Base-by-base conservation (phyloP, 2,797 vertebrate genomes). In the Sebastes vulpes region DNA sequence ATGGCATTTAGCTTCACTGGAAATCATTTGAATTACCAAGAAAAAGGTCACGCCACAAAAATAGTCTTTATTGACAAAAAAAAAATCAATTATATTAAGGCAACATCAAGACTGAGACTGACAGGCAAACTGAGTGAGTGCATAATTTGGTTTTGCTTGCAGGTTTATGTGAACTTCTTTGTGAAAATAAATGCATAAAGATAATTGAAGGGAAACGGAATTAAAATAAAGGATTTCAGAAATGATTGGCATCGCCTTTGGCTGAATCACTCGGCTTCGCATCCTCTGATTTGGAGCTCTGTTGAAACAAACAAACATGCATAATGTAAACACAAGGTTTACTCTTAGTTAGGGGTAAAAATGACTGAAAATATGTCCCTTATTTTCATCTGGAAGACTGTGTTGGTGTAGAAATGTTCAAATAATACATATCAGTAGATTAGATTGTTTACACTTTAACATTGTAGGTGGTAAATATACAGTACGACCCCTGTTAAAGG, bases 241-340 rank as follows among this genome's bases (percentile, higher is more conserved):
- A 95, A 72, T 90, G 93, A 81, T 81, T 92, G 12, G 4, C 1
- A 4, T 46, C 69, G 23, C 72, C 88, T 90, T 92, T 93, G 79
- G 75, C 28, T 31, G 87, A 1, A 42, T 92, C 92, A n/a, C 58
- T 35, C 31, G 72, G n/a, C 80, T 92, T 94, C 75, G 10, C 74
- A 2, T 95, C 93, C 1, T 95, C 95, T 32, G 89, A 10, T 79
- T 89, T 95, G 90, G 95, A 89, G 63, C 74, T 91, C 95, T 95
- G 92, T 79, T 21, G n/a, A 89, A 72, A 90, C 6, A 90, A 72
- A 81, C 28, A 87, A 14, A 76, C 14, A 75, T 3, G 6, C 31
- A 68, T n/a, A n/a, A 32, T 65, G 20, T 57, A 9, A 89, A 66
- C 7, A 59, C 1, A 78, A 66, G 1, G 6, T 63, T 64, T 29